Base-by-base conservation (phyloP, 2,797 vertebrate species). In the Enteromius viviparus region DNA sequence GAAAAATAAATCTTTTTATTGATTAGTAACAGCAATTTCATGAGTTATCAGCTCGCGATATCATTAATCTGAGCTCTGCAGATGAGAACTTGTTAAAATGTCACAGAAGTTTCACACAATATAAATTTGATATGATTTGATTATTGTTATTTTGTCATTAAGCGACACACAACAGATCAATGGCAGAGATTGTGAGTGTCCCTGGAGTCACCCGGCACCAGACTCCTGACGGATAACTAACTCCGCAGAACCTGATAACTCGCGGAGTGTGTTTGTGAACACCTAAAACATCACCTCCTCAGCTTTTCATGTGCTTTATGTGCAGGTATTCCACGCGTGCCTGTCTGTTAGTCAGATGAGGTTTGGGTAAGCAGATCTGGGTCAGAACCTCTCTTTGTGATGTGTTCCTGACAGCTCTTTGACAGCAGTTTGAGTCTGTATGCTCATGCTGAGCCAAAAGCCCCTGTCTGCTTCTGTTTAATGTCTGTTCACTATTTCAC, bases 301-400 rank as follows among this genome's bases (percentile, higher is more conserved):
- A 1, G 26, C 15, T 53, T 29, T 14, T 74, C 26, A 53, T 29
- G 71, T 40, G 19, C n/a, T 23, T 37, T 7, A 34, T 60, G 34
- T 51, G 80, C 37, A 65, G 47, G 15, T 81, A 26, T 81, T 53
- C 21, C 58, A 37, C 15, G 58, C 29, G 6, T 23, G n/a, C 14
- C 45, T 51, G 45, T 51, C 51, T 80, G 51, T 58, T 58, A 71
- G 66, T 60, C 51, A 47, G 53, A 69, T 47, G 68, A 71, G 29
- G 45, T 53, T 47, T n/a, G 19, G 45, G 14, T 19, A 14, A 82
- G 70, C 70, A 71, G 68, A 71, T 62, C 37, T 75, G 32, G 70
- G 80, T 65, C 58, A 82, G 71, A 76, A 82, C 70, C 80, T 75
- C 80, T 64, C 68, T 62, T 14, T 82, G 70, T 74, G 69, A 72